Evolutionary conservation across 2,888 invertebrate genomes (phyloP).

Genomic region (Caenorhabditis sp.): DNA sequence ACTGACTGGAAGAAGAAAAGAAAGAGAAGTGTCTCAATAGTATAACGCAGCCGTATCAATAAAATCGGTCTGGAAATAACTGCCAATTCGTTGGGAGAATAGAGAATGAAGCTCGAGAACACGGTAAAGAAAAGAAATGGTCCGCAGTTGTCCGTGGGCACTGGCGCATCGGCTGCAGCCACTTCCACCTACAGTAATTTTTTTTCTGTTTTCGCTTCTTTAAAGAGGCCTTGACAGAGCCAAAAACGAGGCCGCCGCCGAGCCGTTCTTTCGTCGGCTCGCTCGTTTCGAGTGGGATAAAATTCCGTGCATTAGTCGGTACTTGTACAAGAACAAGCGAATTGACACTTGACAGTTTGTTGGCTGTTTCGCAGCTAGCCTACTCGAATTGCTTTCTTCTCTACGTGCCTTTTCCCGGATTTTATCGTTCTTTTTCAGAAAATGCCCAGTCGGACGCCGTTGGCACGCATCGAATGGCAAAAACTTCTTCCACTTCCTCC

Average conservation of each 20-base stretch:
- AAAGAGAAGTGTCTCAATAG: no score
- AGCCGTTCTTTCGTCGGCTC: neutral
- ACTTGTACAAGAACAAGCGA: constrained; percentile 32
- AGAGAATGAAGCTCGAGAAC: no score
- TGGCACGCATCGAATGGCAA: constrained; percentile 37
- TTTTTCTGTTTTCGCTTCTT: neutral
- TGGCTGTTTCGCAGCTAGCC: constrained; percentile 42
- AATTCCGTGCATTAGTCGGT: constrained; percentile 21
- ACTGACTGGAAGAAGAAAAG: no score
- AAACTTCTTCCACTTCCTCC: constrained; percentile 28
- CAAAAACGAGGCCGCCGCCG: neutral
- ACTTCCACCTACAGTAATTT: no score
- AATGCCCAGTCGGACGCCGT: constrained; percentile 40
- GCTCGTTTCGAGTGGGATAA: constrained; percentile 22
- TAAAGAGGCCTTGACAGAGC: no score
- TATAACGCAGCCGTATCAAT: no score
- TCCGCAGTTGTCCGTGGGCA: no score
- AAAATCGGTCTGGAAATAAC: no score
- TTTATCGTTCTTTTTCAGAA: neutral
- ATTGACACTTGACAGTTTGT: constrained; percentile 42
- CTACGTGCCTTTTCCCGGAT: constrained; percentile 17
- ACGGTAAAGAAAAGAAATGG: no score
- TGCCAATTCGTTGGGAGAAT: no score
- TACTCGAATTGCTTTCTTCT: no score
- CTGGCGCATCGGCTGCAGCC: no score